Evolutionary conservation across 1,140 invertebrate genomes (phyloP).

Genomic region (Hycleus phaleratus): DNA sequence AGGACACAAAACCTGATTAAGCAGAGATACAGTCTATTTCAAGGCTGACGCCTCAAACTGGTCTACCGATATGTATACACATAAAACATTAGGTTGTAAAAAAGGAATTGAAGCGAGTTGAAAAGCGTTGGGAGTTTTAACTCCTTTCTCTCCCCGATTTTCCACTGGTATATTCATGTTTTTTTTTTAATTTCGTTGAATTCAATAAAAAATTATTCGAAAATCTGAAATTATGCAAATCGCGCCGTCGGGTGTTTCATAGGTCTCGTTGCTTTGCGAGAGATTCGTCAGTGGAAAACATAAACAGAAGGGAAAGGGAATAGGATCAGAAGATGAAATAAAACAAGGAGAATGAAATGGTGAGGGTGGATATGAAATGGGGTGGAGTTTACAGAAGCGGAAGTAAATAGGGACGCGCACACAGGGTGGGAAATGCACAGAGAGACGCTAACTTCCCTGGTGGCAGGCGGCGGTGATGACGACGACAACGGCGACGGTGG

Average conservation of each 20-base stretch:
- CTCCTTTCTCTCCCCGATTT: too few relatives aligned
- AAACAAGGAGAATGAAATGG: constrained; percentile 43
- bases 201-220: constrained; percentile 23
- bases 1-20: too few relatives aligned
- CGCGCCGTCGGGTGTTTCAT: too few relatives aligned
- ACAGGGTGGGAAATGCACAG: constrained; percentile 37
- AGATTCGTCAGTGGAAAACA: constrained; percentile 40
- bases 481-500: too few relatives aligned
- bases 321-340: constrained; percentile 42
- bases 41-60: too few relatives aligned
- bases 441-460: constrained; percentile 27
- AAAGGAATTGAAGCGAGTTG: too few relatives aligned
- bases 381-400: constrained; percentile 43
- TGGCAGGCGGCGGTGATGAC: constrained; percentile 7
- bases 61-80: too few relatives aligned
- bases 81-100: too few relatives aligned
- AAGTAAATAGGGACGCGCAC: constrained; percentile 41
- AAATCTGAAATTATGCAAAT: constrained; percentile 40
- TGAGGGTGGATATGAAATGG: constrained; percentile 43
- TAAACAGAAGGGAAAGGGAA: constrained; percentile 32
- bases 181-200: too few relatives aligned
- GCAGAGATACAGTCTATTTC: too few relatives aligned
- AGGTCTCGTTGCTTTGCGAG: constrained; percentile 20
- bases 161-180: too few relatives aligned
- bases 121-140: too few relatives aligned